Conservation (phyloP, 2,888 invertebrate species). For the Sarcophaga variegata region DNA sequence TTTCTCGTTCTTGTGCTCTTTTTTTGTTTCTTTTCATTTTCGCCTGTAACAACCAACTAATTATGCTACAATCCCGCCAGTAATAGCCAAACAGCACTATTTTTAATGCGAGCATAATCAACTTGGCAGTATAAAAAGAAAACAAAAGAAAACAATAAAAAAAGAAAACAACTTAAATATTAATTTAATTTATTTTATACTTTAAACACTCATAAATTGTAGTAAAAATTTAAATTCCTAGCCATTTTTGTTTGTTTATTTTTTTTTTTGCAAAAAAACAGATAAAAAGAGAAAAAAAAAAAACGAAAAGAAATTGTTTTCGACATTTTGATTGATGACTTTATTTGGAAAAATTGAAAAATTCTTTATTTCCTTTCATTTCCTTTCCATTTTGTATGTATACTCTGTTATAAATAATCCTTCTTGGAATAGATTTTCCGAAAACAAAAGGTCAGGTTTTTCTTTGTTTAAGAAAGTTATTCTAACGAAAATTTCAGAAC, state of each 20-base stretch:
- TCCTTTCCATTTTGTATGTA: slow-evolving; percentile 15
- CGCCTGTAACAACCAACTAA: not conserved
- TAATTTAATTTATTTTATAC: not conserved
- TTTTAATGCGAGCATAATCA: slow-evolving; percentile 37
- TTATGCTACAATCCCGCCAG: not conserved
- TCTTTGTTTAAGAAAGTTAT: not conserved
- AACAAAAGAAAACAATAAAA: not conserved
- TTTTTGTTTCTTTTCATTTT: not conserved
- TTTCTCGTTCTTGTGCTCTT: slow-evolving; percentile 11
- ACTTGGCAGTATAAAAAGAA: slow-evolving; percentile 2
- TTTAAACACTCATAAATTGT: not conserved
- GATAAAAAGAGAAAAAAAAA: no score
- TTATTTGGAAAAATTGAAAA: slow-evolving; percentile 54
- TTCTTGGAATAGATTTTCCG: slow-evolving; percentile 25
- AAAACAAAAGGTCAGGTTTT: not conserved
- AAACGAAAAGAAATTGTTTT: not conserved
- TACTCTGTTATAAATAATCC: slow-evolving; percentile 28
- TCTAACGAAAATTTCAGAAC: not conserved
- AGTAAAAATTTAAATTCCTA: not conserved
- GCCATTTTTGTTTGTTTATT: not conserved
- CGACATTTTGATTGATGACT: slow-evolving; percentile 65
- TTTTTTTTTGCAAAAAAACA: not conserved
- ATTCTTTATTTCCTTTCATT: not conserved
- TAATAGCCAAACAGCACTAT: slow-evolving; percentile 2
- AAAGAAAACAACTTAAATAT: not conserved